These are phyloP conservation scores for Henicopernis longicauda DNA, from an alignment of 2,113 vertebrate genomes.

Conservation along the genomic window DNA sequence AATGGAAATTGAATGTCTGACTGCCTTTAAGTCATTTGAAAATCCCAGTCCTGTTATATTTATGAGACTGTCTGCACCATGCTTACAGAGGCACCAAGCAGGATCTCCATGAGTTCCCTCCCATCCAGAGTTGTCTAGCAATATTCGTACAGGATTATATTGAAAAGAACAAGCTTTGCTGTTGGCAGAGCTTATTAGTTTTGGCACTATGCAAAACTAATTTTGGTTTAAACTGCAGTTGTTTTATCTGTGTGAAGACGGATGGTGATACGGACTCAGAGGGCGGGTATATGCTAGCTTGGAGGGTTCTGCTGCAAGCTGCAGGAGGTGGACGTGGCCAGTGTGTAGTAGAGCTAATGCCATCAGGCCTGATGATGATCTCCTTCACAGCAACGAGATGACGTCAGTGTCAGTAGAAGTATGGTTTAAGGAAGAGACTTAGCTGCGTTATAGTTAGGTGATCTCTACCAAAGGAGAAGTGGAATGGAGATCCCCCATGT, in stretches of 20 bases:
- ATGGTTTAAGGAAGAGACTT: neutral
- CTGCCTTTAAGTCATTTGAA: neutral
- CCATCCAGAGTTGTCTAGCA: neutral
- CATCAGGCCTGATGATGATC: neutral
- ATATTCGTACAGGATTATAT: neutral
- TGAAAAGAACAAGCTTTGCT: neutral
- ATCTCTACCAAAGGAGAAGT: neutral
- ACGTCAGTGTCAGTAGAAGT: neutral
- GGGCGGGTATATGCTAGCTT: too few relatives aligned
- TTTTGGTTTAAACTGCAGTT: neutral
- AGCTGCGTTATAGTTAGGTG: neutral
- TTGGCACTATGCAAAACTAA: neutral
- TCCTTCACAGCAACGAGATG: neutral
- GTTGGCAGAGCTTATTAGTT: neutral
- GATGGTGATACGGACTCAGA: rapidly evolving
- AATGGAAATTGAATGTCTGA: neutral
- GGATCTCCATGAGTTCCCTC: neutral
- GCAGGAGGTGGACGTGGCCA: neutral
- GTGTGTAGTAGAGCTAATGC: neutral
- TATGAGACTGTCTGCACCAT: neutral
- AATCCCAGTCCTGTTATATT: neutral
- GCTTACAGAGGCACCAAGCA: neutral
- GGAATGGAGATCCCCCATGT: neutral
- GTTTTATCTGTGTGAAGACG: neutral
- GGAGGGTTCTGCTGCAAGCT: neutral